Conservation (phyloP, 2,113 vertebrate genomes). For the Elachura formosa region DNA sequence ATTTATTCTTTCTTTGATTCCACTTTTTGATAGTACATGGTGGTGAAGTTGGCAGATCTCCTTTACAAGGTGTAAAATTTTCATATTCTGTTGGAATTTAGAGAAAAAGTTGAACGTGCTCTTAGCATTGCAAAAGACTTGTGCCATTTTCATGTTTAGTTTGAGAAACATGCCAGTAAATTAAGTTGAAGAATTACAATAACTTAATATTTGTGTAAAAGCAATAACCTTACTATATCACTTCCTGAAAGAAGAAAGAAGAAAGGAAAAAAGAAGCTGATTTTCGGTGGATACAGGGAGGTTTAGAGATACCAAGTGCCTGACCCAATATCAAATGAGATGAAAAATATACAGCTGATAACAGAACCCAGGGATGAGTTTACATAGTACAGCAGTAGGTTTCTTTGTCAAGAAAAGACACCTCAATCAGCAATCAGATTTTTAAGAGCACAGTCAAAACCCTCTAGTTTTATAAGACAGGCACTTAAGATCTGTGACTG, state of each 20-base stretch:
- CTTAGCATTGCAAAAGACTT: not conserved
- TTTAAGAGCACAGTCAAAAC: not conserved
- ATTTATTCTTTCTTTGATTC: not conserved
- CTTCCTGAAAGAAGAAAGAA: not conserved
- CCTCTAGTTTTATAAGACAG: not conserved
- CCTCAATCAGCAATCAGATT: not conserved
- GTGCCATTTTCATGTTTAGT: conserved; percentile 4
- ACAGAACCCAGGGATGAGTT: not conserved
- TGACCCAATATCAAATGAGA: not conserved
- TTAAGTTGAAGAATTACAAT: not conserved
- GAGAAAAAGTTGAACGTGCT: not conserved
- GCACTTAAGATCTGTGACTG: not conserved
- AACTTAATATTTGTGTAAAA: conserved; percentile 2
- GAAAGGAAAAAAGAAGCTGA: not conserved
- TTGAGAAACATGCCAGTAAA: not conserved
- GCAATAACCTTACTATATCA: not conserved
- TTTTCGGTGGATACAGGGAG: not conserved
- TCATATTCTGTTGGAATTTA: not conserved
- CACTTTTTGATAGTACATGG: not conserved
- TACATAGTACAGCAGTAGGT: not conserved
- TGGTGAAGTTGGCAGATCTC: not conserved
- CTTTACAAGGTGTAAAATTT: not conserved
- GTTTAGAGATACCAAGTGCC: not conserved
- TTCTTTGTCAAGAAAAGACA: not conserved
- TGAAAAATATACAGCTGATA: not conserved